phyloP scores from a whole-genome alignment of 2,888 invertebrate genomes.

The Ichneumoninae sp. region DNA sequence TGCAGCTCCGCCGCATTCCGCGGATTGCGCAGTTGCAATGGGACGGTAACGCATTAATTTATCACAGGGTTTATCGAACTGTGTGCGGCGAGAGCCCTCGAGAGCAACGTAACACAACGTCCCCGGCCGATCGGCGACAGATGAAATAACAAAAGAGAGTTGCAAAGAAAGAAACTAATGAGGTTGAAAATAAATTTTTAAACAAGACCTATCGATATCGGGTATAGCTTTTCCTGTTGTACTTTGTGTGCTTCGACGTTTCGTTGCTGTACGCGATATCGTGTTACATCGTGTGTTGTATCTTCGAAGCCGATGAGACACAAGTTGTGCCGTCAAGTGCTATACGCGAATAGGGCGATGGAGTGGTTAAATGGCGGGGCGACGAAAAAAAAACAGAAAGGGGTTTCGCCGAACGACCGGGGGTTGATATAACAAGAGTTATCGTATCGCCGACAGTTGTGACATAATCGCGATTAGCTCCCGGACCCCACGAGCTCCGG shows the following conservation, averaged over 20 bases:
- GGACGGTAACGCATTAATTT: slow-evolving; percentile 24
- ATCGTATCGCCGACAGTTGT: slow-evolving; percentile 42
- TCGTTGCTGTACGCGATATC: slow-evolving; percentile 44
- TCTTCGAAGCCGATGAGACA: slow-evolving; percentile 8
- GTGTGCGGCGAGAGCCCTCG: slow-evolving; percentile 22
- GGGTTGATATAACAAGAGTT: slow-evolving; percentile 42
- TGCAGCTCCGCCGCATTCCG: slow-evolving; percentile 4
- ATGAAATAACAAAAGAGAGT: background rate
- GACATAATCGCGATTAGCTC: slow-evolving; percentile 60
- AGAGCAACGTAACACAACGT: slow-evolving; percentile 14
- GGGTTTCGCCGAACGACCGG: slow-evolving; percentile 22
- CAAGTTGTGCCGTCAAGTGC: slow-evolving; percentile 38
- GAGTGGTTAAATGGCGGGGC: slow-evolving; percentile 37
- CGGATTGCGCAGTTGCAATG: slow-evolving; percentile 42
- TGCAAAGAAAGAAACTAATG: background rate
- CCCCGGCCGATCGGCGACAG: background rate
- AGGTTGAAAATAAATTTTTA: background rate
- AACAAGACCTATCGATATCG: slow-evolving; percentile 18
- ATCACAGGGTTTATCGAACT: slow-evolving; percentile 42
- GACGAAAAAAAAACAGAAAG: slow-evolving; percentile 26
- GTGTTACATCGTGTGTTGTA: slow-evolving; percentile 48
- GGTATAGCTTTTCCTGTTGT: slow-evolving; percentile 47
- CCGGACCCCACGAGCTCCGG: slow-evolving; percentile 31
- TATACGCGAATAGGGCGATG: slow-evolving; percentile 19
- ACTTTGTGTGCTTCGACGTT: slow-evolving; percentile 29